A percentile compares a stretch with the other conserved stretches of the same genome.
Conservation (phyloP, 2,888 invertebrate species). For the Dicycla oo region DNA sequence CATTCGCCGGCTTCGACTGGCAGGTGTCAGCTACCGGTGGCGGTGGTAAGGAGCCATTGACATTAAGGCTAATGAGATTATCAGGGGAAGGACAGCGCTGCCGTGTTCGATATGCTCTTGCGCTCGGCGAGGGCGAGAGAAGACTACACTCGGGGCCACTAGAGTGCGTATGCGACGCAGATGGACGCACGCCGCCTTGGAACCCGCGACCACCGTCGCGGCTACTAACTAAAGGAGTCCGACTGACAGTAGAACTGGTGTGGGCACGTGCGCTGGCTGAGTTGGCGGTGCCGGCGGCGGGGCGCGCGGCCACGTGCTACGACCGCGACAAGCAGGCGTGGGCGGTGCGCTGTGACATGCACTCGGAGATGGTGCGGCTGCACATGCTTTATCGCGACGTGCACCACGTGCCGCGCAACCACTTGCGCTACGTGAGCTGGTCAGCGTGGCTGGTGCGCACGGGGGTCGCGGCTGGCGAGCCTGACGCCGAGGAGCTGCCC, state of each 20-base stretch:
- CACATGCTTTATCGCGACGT: slow-evolving; percentile 94
- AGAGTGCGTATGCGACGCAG: slow-evolving; percentile 93
- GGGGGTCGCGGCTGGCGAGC: slow-evolving; percentile 89
- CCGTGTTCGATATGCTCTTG: slow-evolving; percentile 93
- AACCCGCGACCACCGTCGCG: slow-evolving; percentile 92
- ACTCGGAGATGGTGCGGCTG: slow-evolving; percentile 93
- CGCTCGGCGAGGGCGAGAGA: slow-evolving; percentile 92
- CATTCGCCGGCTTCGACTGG: slow-evolving; percentile 96
- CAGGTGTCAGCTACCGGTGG: slow-evolving; percentile 92
- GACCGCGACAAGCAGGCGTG: slow-evolving; percentile 95
- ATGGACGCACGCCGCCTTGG: slow-evolving; percentile 93
- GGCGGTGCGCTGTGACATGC: slow-evolving; percentile 94
- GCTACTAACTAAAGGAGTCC: slow-evolving; percentile 91
- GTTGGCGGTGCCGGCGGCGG: slow-evolving; percentile 89
- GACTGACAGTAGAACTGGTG: slow-evolving; percentile 93
- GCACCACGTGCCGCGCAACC: slow-evolving; percentile 94
- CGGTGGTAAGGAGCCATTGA: slow-evolving; percentile 89
- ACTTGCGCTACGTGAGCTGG: slow-evolving; percentile 93
- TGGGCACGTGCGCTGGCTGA: slow-evolving; percentile 92
- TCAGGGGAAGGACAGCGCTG: slow-evolving; percentile 96
- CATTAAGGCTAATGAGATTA: slow-evolving; percentile 92
- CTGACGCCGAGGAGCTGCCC: slow-evolving; percentile 92
- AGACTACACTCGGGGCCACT: slow-evolving; percentile 92
- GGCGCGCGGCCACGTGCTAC: slow-evolving; percentile 92
- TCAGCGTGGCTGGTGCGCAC: slow-evolving; percentile 92